Base-by-base conservation (phyloP, 2,888 invertebrate species). In the Electrophaes corylata region DNA sequence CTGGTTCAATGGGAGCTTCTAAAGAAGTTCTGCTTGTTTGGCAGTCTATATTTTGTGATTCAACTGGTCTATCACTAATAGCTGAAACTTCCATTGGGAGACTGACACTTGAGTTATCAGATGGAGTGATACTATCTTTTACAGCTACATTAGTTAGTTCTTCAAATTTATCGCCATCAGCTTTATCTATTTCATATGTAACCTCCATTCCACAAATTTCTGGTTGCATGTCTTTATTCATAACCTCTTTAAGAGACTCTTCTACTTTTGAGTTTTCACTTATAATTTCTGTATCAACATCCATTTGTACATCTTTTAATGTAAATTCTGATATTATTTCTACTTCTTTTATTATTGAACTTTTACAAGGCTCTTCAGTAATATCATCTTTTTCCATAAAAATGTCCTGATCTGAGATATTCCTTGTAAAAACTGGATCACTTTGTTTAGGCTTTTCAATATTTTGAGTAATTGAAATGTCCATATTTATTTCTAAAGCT, bases 251-350 rank as follows among this genome's bases (percentile, higher is more conserved):
- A 45, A 20, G 12, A 41, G 20, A 19, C 16, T 8, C 29, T 16
- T 58, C 40, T 19, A n/a, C 12, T n/a, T 26, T 20, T 10, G 26
- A 31, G 0, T 18, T 12, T 11, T 14, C 8, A 33, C 3, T 35
- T 11, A 12, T 20, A 6, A 31, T 12, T 44, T 35, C 23, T 31
- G 19, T 19, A 49, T 55, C 41, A 48, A 51, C 12, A 54, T 59
- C 49, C 37, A 46, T 44, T 8, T 48, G 11, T 1, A 19, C 43
- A 50, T 47, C 41, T 60, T 33, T 20, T 16, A 1, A 18, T 33
- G 26, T n/a, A 12, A 44, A 12, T 50, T 23, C 14, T n/a, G 16
- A 11, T 5, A 18, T 31, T 33, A 5, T 44, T 41, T 43, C 39
- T 11, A 6, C 19, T 20, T 20, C 20, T 31, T 8, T 0, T 11